Evolutionary conservation across 2,888 invertebrate species (phyloP), one percentile per base, ranked within the genome.

Genomic region (Drosophila koepferae): DNA sequence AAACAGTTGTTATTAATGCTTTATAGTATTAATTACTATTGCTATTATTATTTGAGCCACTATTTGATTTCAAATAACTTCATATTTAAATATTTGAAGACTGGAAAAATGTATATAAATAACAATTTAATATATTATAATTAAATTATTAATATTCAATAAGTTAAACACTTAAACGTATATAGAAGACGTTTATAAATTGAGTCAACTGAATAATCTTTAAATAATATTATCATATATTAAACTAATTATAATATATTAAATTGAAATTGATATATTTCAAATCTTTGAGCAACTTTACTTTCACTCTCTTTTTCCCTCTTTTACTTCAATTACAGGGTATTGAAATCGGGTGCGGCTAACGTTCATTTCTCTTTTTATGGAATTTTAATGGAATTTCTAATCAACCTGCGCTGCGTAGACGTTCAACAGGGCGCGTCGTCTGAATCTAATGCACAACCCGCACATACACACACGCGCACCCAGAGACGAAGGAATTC

Each of bases 331-430:
- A 0, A 10, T 31, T 40, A 46, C 28, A 67, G 65, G 46, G 66
- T 67, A 67, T 55, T 56, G 59, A 70, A 67, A 53, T 46, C 67
- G 79, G 81, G 83, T 66, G 88, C 66, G 80, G 76, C 81, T 43
- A 55, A 60, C 67, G 72, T 54, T 75, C 63, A 66, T 71, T 67
- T 82, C 55, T 66, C 6, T 82, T 72, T 82, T 79, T 88, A 77
- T 77, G 82, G 84, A 86, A 88, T 86, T 86, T 88, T 87, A 87
- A 87, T 87, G 89, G 82, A 88, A 86, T 88, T 89, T 84, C 86
- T 87, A 87, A 87, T 88, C 86, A 88, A 87, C 86, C 86, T 87
- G 86, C 84, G 68, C 44, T 77, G 56, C 48, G 48, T 56, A 65
- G 56, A 65, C 74, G 49, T 73, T 70, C 51, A 77, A 73, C 66